These are phyloP conservation scores for Urechis unicinctus DNA, from an alignment of 2,888 invertebrate species.

Conservation along the genomic window DNA sequence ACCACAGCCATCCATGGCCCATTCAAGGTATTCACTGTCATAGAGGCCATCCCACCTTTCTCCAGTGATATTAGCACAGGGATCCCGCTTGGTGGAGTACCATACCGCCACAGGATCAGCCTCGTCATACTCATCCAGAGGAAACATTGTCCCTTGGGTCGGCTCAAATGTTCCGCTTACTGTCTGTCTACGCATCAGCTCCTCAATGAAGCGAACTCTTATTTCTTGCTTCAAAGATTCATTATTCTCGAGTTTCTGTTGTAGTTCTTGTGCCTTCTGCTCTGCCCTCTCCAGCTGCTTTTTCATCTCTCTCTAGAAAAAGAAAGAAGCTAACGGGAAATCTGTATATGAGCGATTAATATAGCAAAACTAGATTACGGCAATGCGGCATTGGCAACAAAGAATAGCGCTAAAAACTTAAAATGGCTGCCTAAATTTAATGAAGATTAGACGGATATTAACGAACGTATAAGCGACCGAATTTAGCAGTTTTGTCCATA, in stretches of 20 bases:
- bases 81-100: conserved; percentile 15
- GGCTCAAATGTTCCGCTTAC: conserved; percentile 37
- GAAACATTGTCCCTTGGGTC: conserved; percentile 34
- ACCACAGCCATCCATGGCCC: conserved; percentile 13
- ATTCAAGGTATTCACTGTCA: conserved; percentile 11
- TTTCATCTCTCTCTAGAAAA: not conserved
- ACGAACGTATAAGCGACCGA: too few relatives aligned
- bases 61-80: conserved; percentile 9
- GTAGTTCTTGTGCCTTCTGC: conserved; percentile 6
- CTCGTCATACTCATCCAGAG: conserved; percentile 24
- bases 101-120: conserved; percentile 30
- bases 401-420: too few relatives aligned
- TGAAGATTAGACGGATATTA: too few relatives aligned
- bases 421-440: too few relatives aligned
- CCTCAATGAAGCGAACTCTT: conserved; percentile 29
- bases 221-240: conserved; percentile 26
- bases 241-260: conserved; percentile 8
- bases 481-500: too few relatives aligned
- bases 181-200: conserved; percentile 31
- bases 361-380: too few relatives aligned
- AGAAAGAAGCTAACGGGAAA: too few relatives aligned
- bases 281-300: conserved; percentile 2
- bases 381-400: too few relatives aligned
- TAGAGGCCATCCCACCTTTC: conserved; percentile 12
- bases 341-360: too few relatives aligned